phyloP scores from a whole-genome alignment of 1,140 invertebrate species.

The Kradibia gibbosae region DNA sequence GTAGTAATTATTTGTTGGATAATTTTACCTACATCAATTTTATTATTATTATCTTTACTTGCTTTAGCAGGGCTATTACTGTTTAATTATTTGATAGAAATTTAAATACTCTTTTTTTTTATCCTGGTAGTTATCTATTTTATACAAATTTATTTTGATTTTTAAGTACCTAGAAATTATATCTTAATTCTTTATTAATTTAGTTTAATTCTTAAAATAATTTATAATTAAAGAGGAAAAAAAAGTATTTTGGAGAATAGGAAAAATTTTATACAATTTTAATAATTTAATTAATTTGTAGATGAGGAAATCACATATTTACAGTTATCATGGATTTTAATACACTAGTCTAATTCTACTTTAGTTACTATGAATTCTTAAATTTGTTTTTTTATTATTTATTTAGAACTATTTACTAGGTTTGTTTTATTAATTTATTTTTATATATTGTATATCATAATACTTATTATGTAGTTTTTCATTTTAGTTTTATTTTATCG shows the following conservation, averaged over 20 bases:
- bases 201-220: constrained; percentile 67
- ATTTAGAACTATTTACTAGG: constrained; percentile 75
- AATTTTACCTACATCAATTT: constrained; percentile 78
- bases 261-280: constrained; percentile 63
- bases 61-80: constrained; percentile 83
- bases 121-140: constrained; percentile 70
- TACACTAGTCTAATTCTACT: constrained; percentile 75
- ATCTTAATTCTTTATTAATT: constrained; percentile 75
- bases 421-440: constrained; percentile 75
- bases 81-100: constrained; percentile 77
- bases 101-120: constrained; percentile 74
- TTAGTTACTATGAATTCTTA: constrained; percentile 74
- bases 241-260: constrained; percentile 64
- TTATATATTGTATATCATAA: constrained; percentile 81
- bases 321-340: constrained; percentile 75
- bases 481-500: constrained; percentile 81
- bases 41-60: constrained; percentile 78
- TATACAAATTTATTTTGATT: constrained; percentile 77
- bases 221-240: constrained; percentile 55
- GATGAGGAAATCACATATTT: constrained; percentile 73
- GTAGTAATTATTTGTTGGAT: constrained; percentile 79
- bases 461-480: constrained; percentile 83
- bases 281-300: constrained; percentile 55
- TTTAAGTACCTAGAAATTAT: constrained; percentile 76
- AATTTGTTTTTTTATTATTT: constrained; percentile 81